Conservation (phyloP, 2,797 vertebrate genomes). For the Chelon labrosus region DNA sequence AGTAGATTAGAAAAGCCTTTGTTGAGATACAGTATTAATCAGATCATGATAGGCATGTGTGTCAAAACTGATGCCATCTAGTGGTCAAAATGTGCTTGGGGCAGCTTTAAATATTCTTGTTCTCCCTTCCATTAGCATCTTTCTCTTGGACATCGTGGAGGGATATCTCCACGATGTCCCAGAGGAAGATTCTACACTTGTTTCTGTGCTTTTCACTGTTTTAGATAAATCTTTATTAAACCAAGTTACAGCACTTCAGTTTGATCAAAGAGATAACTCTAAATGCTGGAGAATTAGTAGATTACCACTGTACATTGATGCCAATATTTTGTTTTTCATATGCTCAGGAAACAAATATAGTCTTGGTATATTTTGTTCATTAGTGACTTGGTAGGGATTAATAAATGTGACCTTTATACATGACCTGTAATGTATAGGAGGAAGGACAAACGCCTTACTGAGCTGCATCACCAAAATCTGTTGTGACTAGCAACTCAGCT, state of each 20-base stretch:
- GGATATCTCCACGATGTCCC: background rate
- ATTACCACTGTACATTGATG: background rate
- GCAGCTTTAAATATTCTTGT: background rate
- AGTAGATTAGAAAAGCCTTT: background rate
- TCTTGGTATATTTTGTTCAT: background rate
- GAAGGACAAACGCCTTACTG: background rate
- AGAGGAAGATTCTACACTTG: background rate
- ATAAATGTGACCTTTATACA: background rate
- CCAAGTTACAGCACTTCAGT: constrained; percentile 6
- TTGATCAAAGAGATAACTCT: constrained; percentile 16
- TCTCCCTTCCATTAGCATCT: background rate
- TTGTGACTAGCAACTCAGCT: background rate
- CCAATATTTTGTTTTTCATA: background rate
- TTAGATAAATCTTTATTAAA: constrained; percentile 8
- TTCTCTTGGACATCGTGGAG: no score
- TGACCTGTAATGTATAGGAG: background rate
- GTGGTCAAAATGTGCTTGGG: background rate
- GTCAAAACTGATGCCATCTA: background rate
- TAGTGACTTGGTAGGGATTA: background rate
- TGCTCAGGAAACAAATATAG: background rate
- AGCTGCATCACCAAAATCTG: background rate
- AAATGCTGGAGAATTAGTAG: background rate
- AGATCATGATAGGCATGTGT: no score
- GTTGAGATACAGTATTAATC: background rate
- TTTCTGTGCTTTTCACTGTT: constrained; percentile 5